Percentiles rank a stretch among this genome's conserved stretches.
Evolutionary conservation across 1,140 invertebrate species (phyloP).

Genomic region (Drosophila arizonae): DNA sequence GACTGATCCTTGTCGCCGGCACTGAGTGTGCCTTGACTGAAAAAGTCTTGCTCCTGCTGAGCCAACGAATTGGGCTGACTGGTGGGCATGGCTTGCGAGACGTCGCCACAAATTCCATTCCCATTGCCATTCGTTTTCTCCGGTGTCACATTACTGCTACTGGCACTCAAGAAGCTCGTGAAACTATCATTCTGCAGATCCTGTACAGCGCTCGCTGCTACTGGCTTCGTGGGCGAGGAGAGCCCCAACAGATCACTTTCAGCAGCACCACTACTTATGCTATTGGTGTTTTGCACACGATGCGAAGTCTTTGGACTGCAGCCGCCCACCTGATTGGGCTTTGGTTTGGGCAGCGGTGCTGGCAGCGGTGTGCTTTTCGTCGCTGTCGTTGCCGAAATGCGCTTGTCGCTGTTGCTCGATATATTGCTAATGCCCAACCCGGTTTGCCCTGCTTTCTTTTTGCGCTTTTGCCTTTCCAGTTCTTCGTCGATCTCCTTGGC

Average conservation of each 20-base stretch:
- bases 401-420: conserved; percentile 73
- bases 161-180: conserved; percentile 89
- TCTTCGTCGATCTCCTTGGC: conserved; percentile 94
- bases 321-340: conserved; percentile 70
- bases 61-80: conserved; percentile 84
- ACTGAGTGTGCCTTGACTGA: conserved; percentile 88
- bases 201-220: conserved; percentile 59
- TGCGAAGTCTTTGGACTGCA: conserved; percentile 89
- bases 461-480: conserved; percentile 90
- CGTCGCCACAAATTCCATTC: conserved; percentile 64
- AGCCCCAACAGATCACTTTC: conserved; percentile 84
- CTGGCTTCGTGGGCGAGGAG: conserved; percentile 82
- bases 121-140: conserved; percentile 73
- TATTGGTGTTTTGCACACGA: conserved; percentile 75
- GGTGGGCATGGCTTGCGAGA: conserved; percentile 40
- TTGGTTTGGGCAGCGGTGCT: conserved; percentile 83
- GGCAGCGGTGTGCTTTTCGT: conserved; percentile 73
- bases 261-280: conserved; percentile 60
- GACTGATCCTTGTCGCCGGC: conserved; percentile 87
- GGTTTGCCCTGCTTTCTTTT: conserved; percentile 87
- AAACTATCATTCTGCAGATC: conserved; percentile 90
- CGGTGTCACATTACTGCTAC: conserved; percentile 83
- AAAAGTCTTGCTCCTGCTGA: conserved; percentile 94
- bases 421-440: conserved; percentile 64
- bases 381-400: conserved; percentile 24